phyloP scores from a whole-genome alignment of 2,113 vertebrate species.

The Penelope pileata region DNA sequence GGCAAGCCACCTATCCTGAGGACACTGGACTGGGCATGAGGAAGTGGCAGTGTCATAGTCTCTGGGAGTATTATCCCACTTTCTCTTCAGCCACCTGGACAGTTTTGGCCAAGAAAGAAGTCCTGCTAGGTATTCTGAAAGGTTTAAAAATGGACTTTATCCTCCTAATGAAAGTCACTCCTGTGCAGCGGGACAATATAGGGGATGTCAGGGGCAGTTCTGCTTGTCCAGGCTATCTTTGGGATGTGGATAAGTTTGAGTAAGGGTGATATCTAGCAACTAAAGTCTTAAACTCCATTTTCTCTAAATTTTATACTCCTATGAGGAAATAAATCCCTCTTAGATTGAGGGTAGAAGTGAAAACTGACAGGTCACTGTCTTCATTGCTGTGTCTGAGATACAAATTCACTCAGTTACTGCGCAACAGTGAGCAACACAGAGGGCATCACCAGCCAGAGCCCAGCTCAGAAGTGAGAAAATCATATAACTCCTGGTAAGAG shows the following conservation, averaged over 20 bases:
- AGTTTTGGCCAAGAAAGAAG: not conserved
- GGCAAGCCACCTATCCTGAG: not conserved
- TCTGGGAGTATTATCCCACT: not conserved
- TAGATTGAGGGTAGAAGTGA: constrained; percentile 55
- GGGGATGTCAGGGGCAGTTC: not conserved
- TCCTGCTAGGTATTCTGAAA: not conserved
- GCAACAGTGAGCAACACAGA: constrained; percentile 1
- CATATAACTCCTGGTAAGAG: constrained; percentile 2
- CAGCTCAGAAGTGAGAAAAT: constrained; percentile 33
- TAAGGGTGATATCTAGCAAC: not conserved
- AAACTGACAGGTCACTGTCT: constrained; percentile 50
- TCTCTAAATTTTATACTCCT: constrained; percentile 42
- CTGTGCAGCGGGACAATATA: fast-evolving
- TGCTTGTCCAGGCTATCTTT: not conserved
- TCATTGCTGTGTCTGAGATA: constrained; percentile 30
- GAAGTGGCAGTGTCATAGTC: not conserved
- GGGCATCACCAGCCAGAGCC: constrained; percentile 23
- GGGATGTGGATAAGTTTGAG: not conserved
- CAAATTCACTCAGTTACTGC: constrained; percentile 4
- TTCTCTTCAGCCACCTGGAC: not conserved
- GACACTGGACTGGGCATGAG: fast-evolving
- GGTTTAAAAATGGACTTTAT: not conserved
- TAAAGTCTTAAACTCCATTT: constrained; percentile 45
- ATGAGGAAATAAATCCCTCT: constrained; percentile 59
- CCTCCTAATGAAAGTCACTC: not conserved